These are phyloP conservation scores for Myopa tessellatipennis DNA, from an alignment of 2,888 invertebrate species.

Conservation along the genomic window DNA sequence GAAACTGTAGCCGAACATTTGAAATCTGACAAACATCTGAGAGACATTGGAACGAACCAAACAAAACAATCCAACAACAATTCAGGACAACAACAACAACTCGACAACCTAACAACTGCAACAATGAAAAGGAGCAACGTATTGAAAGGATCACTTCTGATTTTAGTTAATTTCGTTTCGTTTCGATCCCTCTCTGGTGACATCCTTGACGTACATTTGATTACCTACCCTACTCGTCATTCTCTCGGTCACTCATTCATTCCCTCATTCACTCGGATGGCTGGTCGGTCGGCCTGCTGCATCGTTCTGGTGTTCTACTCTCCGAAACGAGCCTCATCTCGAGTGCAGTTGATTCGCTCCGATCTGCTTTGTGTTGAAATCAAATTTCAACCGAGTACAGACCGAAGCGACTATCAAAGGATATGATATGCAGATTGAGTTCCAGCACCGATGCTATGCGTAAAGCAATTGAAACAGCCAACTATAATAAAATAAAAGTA, in stretches of 20 bases:
- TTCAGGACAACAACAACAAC: not conserved
- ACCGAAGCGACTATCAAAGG: not conserved
- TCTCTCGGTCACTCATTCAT: not conserved
- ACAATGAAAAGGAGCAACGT: not conserved
- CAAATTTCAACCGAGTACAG: not conserved
- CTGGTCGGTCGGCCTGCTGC: not conserved
- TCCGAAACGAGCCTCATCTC: not conserved
- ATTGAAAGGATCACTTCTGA: not conserved
- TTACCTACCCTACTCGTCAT: no score
- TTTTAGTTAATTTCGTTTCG: not conserved
- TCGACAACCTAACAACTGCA: not conserved
- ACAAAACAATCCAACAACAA: not conserved
- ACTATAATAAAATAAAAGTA: not conserved
- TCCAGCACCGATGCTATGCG: not conserved
- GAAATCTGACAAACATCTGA: constrained; percentile 2
- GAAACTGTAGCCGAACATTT: constrained; percentile 47
- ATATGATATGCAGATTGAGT: not conserved
- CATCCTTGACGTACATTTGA: not conserved
- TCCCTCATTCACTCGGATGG: not conserved
- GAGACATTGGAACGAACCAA: not conserved
- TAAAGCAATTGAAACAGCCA: not conserved
- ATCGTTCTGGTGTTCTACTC: not conserved
- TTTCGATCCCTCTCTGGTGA: not conserved
- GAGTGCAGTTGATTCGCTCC: not conserved
- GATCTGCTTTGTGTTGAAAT: not conserved